These are phyloP conservation scores for Petrocephalus schoutedeni DNA, from an alignment of 2,797 vertebrate genomes.

Conservation along the genomic window DNA sequence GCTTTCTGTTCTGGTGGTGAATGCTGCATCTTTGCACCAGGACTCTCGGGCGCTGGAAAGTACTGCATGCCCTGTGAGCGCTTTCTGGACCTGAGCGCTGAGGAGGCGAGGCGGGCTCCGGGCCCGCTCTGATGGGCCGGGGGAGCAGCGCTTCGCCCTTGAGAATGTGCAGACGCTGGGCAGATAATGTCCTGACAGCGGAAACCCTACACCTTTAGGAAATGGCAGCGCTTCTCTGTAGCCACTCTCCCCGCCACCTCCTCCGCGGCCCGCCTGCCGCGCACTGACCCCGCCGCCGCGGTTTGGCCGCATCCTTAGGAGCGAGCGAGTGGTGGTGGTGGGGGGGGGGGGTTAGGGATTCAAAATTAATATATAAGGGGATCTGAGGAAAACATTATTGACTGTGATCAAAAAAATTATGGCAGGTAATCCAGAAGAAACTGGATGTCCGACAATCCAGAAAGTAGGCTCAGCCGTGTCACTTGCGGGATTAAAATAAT, in stretches of 20 bases:
- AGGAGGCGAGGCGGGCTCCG: conserved; percentile 51
- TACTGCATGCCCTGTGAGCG: neutral
- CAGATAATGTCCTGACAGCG: conserved; percentile 77
- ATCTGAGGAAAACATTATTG: neutral
- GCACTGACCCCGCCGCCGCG: neutral
- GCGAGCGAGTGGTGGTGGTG: neutral
- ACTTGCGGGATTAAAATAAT: neutral
- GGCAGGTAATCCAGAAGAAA: neutral
- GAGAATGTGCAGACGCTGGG: conserved; percentile 74
- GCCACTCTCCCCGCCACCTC: conserved; percentile 29
- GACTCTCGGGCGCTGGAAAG: neutral
- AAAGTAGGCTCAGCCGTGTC: neutral
- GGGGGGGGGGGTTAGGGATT: neutral
- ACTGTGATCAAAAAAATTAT: neutral
- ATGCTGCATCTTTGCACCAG: neutral
- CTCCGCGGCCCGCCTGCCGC: neutral
- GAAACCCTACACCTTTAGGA: conserved; percentile 69
- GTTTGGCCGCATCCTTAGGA: conserved; percentile 1
- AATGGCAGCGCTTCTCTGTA: conserved; percentile 58
- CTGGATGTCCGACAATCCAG: neutral
- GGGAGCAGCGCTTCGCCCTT: conserved; percentile 63
- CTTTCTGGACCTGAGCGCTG: conserved; percentile 34
- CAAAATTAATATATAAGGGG: neutral
- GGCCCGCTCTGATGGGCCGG: conserved; percentile 52
- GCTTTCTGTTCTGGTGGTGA: neutral